Percentiles rank a stretch among this genome's conserved stretches.
phyloP scores from a whole-genome alignment of 2,113 vertebrate genomes.

The Actenoides lindsayi region DNA sequence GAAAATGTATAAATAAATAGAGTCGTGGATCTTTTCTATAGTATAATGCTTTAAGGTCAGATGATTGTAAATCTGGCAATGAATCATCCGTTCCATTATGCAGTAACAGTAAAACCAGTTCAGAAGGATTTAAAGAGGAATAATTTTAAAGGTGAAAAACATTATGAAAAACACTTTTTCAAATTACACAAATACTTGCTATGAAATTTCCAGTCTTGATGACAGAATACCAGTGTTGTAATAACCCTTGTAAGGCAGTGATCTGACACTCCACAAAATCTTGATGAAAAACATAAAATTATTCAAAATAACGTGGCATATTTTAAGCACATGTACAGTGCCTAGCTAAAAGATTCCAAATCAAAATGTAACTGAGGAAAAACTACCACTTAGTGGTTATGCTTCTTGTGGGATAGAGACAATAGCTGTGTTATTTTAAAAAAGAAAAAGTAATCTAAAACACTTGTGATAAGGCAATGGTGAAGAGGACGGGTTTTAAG shows the following conservation, averaged over 20 bases:
- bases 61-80: not conserved
- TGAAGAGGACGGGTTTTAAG: not conserved
- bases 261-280: not conserved
- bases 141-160: not conserved
- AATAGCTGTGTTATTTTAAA: not conserved
- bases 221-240: not conserved
- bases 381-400: not conserved
- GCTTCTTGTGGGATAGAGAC: not conserved
- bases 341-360: not conserved
- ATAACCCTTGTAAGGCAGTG: not conserved
- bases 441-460: not conserved
- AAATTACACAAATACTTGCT: not conserved
- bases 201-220: not conserved
- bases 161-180: not conserved
- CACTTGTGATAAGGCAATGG: not conserved
- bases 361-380: not conserved
- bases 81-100: not conserved
- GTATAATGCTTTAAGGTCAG: not conserved
- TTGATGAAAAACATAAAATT: not conserved
- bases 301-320: not conserved
- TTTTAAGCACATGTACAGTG: not conserved
- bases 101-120: not conserved
- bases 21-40: not conserved
- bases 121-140: not conserved
- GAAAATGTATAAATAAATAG: not conserved